A percentile compares a stretch with the other conserved stretches of the same genome.
Evolutionary conservation across 23 tunicate species (phyloP).

Genomic region (Botrylloides violaceus): DNA sequence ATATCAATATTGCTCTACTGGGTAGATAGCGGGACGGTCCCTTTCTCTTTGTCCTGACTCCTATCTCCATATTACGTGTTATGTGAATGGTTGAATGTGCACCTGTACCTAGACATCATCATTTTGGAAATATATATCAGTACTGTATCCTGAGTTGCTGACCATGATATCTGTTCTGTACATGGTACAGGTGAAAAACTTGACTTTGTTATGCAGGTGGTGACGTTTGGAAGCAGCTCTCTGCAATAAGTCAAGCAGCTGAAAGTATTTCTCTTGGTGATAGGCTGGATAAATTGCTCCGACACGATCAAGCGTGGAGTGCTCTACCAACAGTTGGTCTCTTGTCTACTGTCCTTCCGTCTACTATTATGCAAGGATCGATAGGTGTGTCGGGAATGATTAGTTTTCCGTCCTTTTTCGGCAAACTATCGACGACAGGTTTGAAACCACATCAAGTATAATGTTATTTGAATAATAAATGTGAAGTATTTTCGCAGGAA

Average conservation of each 20-base stretch:
- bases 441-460: too few species aligned
- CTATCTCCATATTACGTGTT: too few species aligned
- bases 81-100: too few species aligned
- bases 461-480: not conserved
- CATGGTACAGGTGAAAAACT: too few species aligned
- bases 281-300: conserved; percentile 52
- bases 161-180: too few species aligned
- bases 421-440: conserved; percentile 94
- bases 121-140: too few species aligned
- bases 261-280: conserved; percentile 62
- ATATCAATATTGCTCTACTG: too few species aligned
- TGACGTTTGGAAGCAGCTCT: conserved; percentile 37
- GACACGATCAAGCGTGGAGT: conserved; percentile 71
- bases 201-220: too few species aligned
- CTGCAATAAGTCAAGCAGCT: conserved; percentile 51
- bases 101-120: too few species aligned
- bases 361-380: conserved; percentile 53
- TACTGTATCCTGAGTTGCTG: too few species aligned
- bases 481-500: conserved; percentile 21
- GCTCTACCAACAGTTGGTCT: conserved; percentile 83
- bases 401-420: conserved; percentile 82
- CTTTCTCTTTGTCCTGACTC: too few species aligned
- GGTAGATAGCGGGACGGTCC: too few species aligned
- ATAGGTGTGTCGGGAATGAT: conserved; percentile 63
- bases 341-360: conserved; percentile 80